phyloP scores from a whole-genome alignment of 2,888 invertebrate species.

The Teleogryllus oceanicus region DNA sequence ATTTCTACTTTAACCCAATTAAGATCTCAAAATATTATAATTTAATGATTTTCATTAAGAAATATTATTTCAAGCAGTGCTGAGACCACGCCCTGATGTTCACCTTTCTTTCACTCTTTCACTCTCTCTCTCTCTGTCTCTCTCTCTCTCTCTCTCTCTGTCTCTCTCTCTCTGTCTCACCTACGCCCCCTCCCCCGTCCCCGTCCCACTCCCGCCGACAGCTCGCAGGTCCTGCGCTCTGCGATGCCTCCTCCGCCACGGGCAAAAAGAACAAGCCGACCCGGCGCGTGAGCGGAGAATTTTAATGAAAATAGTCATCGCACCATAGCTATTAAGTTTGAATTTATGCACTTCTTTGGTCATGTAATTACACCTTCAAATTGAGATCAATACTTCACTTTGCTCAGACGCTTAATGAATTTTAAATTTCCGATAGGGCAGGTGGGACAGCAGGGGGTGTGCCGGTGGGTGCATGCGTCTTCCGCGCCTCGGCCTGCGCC shows the following conservation, averaged over 20 bases:
- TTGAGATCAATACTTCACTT: background rate
- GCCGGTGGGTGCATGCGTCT: background rate
- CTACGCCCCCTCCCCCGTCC: too few species aligned
- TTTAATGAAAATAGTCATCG: background rate
- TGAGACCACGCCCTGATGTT: too few species aligned
- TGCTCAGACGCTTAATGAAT: background rate
- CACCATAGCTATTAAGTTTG: background rate
- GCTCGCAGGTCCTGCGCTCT: background rate
- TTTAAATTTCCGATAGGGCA: background rate
- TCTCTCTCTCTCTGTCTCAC: too few species aligned
- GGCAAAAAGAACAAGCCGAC: background rate
- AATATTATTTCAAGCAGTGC: too few species aligned
- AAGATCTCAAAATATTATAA: too few species aligned
- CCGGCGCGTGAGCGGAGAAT: background rate
- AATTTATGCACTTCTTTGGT: background rate
- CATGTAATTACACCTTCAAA: constrained; percentile 2
- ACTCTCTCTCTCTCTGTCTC: too few species aligned
- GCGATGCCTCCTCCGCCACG: background rate
- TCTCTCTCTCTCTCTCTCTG: too few species aligned
- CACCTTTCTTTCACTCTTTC: too few species aligned
- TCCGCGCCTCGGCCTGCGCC: background rate
- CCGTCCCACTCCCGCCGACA: background rate
- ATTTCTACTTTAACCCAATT: too few species aligned
- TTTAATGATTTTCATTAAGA: too few species aligned
- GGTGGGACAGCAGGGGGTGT: background rate